These are phyloP conservation scores for Tetramorium simillimum DNA, from an alignment of 1,140 invertebrate species.

Conservation along the genomic window DNA sequence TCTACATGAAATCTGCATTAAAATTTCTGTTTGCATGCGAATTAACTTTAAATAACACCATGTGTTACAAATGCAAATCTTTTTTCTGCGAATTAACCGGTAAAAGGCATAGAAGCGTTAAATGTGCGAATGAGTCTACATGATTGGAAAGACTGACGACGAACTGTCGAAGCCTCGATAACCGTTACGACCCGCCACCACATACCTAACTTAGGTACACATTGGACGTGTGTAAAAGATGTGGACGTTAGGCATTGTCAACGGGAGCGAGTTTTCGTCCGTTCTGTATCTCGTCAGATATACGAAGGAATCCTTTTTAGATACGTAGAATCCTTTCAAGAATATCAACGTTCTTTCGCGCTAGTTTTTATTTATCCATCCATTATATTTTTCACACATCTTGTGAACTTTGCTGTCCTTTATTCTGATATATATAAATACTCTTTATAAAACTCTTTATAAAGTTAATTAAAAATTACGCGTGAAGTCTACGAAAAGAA, in stretches of 20 bases:
- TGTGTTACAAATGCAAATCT: slow-evolving; percentile 16
- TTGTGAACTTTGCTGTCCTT: background rate
- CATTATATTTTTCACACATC: background rate
- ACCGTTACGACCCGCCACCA: slow-evolving; percentile 69
- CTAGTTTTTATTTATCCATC: background rate
- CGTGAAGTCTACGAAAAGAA: background rate
- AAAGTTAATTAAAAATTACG: background rate
- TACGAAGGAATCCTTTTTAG: background rate
- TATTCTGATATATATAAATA: background rate
- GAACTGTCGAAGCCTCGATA: slow-evolving; percentile 65
- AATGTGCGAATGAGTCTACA: slow-evolving; percentile 59
- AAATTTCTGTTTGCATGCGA: background rate
- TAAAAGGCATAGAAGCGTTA: slow-evolving; percentile 56
- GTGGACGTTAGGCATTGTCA: slow-evolving; percentile 51
- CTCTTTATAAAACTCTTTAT: too few species aligned
- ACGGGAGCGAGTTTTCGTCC: slow-evolving; percentile 35
- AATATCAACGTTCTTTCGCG: background rate
- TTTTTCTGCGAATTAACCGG: background rate
- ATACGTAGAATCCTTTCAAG: background rate
- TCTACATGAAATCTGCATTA: background rate
- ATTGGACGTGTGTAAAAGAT: slow-evolving; percentile 15
- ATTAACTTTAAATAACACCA: slow-evolving; percentile 1
- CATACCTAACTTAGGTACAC: slow-evolving; percentile 63
- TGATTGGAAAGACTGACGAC: slow-evolving; percentile 70
- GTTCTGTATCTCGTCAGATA: background rate